Conservation (phyloP, 2,113 vertebrate species). For the Orthonyx spaldingii region DNA sequence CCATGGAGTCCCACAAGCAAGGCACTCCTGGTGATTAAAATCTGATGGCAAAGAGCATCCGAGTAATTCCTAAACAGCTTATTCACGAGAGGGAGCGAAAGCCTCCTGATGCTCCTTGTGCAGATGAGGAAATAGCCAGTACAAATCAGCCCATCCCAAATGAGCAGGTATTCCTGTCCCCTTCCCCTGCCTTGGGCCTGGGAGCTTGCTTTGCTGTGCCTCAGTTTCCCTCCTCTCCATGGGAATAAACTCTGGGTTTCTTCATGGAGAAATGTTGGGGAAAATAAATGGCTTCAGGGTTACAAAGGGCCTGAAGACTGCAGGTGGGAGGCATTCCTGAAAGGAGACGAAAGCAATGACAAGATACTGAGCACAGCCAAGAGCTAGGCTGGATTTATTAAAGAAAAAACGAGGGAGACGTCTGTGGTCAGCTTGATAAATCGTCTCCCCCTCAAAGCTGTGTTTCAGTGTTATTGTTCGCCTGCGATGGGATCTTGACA, state of each 20-base stretch:
- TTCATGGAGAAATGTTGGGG: background rate
- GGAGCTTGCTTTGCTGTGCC: background rate
- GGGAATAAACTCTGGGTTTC: background rate
- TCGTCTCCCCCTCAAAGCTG: conserved; percentile 16
- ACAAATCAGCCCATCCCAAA: background rate
- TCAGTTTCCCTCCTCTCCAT: background rate
- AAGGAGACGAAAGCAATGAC: background rate
- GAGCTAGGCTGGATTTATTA: conserved; percentile 51
- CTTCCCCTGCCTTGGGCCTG: background rate
- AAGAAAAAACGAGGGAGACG: conserved; percentile 25
- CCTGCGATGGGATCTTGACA: background rate
- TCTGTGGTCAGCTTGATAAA: conserved; percentile 59
- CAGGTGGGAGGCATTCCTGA: conserved; percentile 41
- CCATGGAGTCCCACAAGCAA: background rate
- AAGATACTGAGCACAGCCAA: conserved; percentile 36
- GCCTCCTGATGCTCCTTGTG: background rate
- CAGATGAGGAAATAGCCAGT: background rate
- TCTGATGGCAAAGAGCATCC: background rate
- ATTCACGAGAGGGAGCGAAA: accelerated
- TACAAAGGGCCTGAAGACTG: background rate
- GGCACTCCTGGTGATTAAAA: conserved; percentile 16
- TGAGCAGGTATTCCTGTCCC: background rate
- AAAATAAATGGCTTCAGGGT: conserved; percentile 6
- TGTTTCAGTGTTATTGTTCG: conserved; percentile 21
- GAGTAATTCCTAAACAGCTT: conserved; percentile 4